Conservation (phyloP, 2,113 vertebrate genomes). For the Psittacula cyanocephala region DNA sequence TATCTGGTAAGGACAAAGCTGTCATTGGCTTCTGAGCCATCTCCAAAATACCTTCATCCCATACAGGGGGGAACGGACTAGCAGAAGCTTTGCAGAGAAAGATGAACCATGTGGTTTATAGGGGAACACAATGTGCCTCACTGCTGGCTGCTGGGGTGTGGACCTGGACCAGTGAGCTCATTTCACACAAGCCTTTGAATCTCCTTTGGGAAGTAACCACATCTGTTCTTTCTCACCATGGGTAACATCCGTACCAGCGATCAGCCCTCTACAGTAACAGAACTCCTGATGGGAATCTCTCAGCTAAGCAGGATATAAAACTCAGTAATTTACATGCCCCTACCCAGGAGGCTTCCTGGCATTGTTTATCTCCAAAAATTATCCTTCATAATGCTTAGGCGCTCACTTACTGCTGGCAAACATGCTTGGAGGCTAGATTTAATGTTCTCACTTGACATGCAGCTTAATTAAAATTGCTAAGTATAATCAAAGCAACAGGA, state of each 20-base stretch:
- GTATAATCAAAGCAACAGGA: slow-evolving; percentile 43
- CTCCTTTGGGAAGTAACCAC: slow-evolving; percentile 42
- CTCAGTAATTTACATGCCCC: slow-evolving; percentile 37
- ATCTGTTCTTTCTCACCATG: slow-evolving; percentile 39
- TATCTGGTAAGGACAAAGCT: slow-evolving; percentile 73
- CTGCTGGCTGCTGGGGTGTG: background rate
- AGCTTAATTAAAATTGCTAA: slow-evolving; percentile 60
- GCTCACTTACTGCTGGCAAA: slow-evolving; percentile 32
- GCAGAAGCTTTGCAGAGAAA: background rate
- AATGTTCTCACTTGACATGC: slow-evolving; percentile 52
- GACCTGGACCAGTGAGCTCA: slow-evolving; percentile 12
- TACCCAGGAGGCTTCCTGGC: slow-evolving; percentile 55
- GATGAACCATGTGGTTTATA: background rate
- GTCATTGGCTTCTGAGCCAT: background rate
- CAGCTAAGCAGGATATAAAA: slow-evolving; percentile 32
- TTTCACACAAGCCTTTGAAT: slow-evolving; percentile 39
- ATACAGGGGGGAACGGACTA: background rate
- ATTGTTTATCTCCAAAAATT: slow-evolving; percentile 58
- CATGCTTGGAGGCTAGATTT: slow-evolving; percentile 52
- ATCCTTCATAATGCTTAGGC: slow-evolving; percentile 12
- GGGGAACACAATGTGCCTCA: background rate
- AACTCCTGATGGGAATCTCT: slow-evolving; percentile 49
- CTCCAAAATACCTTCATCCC: background rate
- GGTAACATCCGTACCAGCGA: slow-evolving; percentile 1
- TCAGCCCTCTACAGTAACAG: background rate